Conservation (phyloP, 2,888 invertebrate species). For the Frankliniella fusca region DNA sequence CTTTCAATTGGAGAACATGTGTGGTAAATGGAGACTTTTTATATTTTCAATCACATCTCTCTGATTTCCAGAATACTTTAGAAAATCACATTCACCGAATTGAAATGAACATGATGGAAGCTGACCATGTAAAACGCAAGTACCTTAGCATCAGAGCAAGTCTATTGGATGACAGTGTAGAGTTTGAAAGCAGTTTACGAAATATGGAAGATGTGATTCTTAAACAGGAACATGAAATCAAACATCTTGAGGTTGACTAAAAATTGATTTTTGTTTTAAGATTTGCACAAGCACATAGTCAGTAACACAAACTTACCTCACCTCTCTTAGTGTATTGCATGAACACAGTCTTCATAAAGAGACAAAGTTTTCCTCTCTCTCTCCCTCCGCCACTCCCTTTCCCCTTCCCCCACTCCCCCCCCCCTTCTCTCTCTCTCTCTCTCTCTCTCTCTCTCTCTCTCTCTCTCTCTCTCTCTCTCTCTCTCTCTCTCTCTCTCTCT, state of each 20-base stretch:
- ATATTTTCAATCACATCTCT: background rate
- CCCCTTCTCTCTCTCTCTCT: no score
- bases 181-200: constrained; percentile 68
- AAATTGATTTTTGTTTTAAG: no score
- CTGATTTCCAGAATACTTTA: constrained; percentile 46
- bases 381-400: no score
- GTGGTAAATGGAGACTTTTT: background rate
- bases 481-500: no score
- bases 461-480: no score
- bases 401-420: no score
- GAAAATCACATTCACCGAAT: constrained; percentile 79
- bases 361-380: no score
- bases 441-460: no score
- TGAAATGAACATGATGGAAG: constrained; percentile 76
- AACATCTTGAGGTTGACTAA: constrained; percentile 59
- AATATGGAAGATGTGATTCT: constrained; percentile 62
- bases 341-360: no score
- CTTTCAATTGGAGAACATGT: background rate
- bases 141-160: constrained; percentile 65
- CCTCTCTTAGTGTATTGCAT: no score
- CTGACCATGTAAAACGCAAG: constrained; percentile 71
- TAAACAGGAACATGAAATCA: constrained; percentile 70
- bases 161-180: constrained; percentile 64
- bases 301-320: no score
- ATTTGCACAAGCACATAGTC: no score